phyloP scores from a whole-genome alignment of 2,888 invertebrate species.

The Pomacea canaliculata region DNA sequence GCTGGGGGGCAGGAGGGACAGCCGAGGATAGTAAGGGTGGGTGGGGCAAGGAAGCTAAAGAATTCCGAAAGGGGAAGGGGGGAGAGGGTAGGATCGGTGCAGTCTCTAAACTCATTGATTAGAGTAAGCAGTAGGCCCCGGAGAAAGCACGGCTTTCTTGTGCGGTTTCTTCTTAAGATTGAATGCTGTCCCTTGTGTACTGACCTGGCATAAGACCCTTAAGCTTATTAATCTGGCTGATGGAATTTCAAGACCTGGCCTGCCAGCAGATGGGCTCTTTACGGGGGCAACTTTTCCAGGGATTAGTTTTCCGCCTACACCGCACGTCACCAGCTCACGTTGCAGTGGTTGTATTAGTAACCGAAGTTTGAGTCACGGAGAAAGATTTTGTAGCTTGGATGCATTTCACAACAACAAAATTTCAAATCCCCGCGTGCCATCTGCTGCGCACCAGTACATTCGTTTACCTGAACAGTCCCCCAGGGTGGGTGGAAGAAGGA shows the following conservation, averaged over 20 bases:
- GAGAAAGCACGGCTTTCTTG: neutral
- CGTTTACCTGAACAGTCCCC: too few relatives aligned
- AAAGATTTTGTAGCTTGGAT: too few relatives aligned
- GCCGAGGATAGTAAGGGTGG: too few relatives aligned
- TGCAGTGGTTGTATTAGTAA: too few relatives aligned
- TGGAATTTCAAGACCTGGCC: constrained; percentile 13
- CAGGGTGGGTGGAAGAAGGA: too few relatives aligned
- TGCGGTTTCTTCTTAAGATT: constrained; percentile 21
- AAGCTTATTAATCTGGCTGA: constrained; percentile 20
- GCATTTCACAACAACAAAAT: too few relatives aligned
- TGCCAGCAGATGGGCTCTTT: constrained; percentile 2
- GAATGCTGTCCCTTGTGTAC: constrained; percentile 14
- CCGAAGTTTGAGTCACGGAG: too few relatives aligned
- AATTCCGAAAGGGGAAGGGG: neutral
- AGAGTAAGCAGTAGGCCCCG: neutral
- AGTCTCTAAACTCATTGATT: neutral
- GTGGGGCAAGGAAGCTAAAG: neutral
- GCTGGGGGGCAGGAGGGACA: neutral
- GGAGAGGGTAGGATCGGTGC: neutral
- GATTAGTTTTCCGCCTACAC: neutral
- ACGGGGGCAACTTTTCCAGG: too few relatives aligned
- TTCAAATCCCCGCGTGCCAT: too few relatives aligned
- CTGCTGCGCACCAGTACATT: too few relatives aligned
- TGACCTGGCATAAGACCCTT: constrained; percentile 8
- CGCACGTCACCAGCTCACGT: neutral